Evolutionary conservation across 2,113 vertebrate genomes (phyloP), one percentile per base, ranked within the genome.

Genomic region (Rhinopomastus cyanomelas): DNA sequence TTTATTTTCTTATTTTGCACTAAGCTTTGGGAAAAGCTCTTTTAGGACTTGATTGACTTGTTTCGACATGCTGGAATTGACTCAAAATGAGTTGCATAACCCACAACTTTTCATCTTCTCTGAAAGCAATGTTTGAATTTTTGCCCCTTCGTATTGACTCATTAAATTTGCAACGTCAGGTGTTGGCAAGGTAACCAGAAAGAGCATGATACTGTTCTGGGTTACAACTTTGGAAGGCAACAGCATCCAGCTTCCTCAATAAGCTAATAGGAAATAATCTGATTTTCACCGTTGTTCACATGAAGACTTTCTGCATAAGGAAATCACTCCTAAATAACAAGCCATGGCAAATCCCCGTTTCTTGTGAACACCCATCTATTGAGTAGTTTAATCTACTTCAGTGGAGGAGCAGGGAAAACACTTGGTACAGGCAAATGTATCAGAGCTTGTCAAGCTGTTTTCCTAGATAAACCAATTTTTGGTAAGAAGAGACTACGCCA

Each of bases 131-230:
- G 37, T 55, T 52, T 80, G 37, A 85, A 79, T 87, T 89, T 87
- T 76, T 94, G 81, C 34, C 79, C 39, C 72, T 95, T 84, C 16
- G 69, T 78, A 89, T 30, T 69, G 77, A 93, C 26, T 89, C 57
- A 64, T 67, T 76, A 69, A 49, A 82, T 86, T 76, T 92, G 59
- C 65, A 56, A 39, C 12, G 36, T 53, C 73, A 73, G 66, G 39
- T 86, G 52, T 29, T 94, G 85, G 62, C 67, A 92, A 83, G 39
- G 18, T 62, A 73, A 72, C 29, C 84, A 48, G 44, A 90, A 42
- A 82, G 23, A 52, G 60, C 89, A 80, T 22, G 39, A 87, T 46
- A 69, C 49, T 87, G 78, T 32, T 78, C 46, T 67, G 15, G 29
- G 79, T 85, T 87, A 26, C 57, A 19, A 52, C 46, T 89, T 73